A percentile compares a stretch with the other conserved stretches of the same genome.
These are phyloP conservation scores for Psilanteris sp. DNA, from an alignment of 1,140 invertebrate species.

Conservation along the genomic window DNA sequence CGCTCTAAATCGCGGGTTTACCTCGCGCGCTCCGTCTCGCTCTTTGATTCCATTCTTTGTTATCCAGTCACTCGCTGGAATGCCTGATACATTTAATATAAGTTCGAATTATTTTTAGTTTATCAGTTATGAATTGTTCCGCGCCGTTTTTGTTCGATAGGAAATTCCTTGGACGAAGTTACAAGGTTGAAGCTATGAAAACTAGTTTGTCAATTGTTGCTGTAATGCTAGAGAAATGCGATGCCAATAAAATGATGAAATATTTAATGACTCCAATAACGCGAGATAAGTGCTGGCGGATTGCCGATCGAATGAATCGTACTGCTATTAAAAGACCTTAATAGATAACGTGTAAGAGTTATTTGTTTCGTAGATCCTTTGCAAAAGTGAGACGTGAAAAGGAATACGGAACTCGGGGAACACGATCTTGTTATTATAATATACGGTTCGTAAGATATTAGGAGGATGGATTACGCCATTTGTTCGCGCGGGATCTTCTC, in stretches of 20 bases:
- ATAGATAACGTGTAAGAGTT: conserved; percentile 28
- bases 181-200: conserved; percentile 39
- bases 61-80: too few species aligned
- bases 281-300: conserved; percentile 24
- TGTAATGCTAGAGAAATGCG: conserved; percentile 38
- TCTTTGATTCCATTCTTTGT: neutral
- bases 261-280: conserved; percentile 47
- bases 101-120: conserved; percentile 10
- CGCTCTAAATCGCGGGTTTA: conserved; percentile 20
- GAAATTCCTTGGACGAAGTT: conserved; percentile 41
- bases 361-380: conserved; percentile 25
- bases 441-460: too few species aligned
- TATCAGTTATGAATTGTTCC: conserved; percentile 23
- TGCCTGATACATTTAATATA: too few species aligned
- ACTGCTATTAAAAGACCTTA: conserved; percentile 34
- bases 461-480: too few species aligned
- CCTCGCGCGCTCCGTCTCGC: too few species aligned
- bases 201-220: conserved; percentile 50
- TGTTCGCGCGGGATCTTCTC: too few species aligned
- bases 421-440: too few species aligned
- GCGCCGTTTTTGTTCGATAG: conserved; percentile 32
- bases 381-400: too few species aligned
- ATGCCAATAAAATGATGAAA: conserved; percentile 54
- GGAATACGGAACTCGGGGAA: too few species aligned
- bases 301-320: conserved; percentile 32